A percentile compares a stretch with the other conserved stretches of the same genome.
Evolutionary conservation across 2,797 vertebrate species (phyloP).

Genomic region (Xenops minutus): DNA sequence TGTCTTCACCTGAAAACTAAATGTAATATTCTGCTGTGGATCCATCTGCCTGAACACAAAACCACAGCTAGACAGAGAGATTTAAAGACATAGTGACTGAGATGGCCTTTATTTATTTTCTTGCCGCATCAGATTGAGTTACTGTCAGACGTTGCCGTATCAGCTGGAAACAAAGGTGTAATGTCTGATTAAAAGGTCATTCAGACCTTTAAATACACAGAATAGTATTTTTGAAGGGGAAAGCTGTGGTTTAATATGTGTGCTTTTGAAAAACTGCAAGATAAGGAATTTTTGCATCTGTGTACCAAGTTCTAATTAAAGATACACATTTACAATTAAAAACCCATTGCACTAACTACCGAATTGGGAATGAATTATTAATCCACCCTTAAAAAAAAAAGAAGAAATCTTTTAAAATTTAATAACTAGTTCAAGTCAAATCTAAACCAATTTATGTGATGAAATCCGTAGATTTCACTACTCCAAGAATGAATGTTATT

Average conservation of each 20-base stretch:
- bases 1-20: constrained; percentile 27
- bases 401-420: background rate
- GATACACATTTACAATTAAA: constrained; percentile 25
- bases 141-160: constrained; percentile 17
- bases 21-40: background rate
- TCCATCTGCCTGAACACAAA: background rate
- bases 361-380: constrained; percentile 2
- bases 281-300: background rate
- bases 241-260: constrained; percentile 1
- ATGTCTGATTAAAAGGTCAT: constrained; percentile 57
- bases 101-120: constrained; percentile 50
- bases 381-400: background rate
- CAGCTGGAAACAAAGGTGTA: constrained; percentile 54
- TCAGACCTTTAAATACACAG: constrained; percentile 41
- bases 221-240: constrained; percentile 50
- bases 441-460: background rate
- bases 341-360: background rate
- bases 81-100: constrained; percentile 28
- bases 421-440: background rate
- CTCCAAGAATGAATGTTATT: background rate
- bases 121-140: constrained; percentile 29
- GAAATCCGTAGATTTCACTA: constrained; percentile 28
- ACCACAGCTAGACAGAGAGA: background rate
- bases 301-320: constrained; percentile 21
- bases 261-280: constrained; percentile 5